Conservation (phyloP, 1,140 invertebrate species). For the Drosophila oshimai region DNA sequence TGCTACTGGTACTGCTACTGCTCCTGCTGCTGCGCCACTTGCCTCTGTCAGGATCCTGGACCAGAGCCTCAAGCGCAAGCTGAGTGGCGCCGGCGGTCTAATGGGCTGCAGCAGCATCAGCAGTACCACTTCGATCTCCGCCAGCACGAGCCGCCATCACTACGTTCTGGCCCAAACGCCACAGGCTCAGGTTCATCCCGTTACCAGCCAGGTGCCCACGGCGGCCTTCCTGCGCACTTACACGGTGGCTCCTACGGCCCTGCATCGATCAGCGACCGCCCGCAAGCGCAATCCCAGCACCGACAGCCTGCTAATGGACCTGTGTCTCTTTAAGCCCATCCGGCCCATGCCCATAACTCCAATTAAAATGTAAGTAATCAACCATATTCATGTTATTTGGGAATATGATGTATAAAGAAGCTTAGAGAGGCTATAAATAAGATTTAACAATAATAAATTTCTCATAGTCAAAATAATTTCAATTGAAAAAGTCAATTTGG, state of each 20-base stretch:
- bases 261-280: constrained; percentile 67
- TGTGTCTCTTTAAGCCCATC: constrained; percentile 86
- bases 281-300: constrained; percentile 83
- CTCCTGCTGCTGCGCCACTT: neutral
- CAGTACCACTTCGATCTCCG: constrained; percentile 6
- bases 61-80: constrained; percentile 51
- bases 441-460: no score
- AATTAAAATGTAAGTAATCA: constrained; percentile 67
- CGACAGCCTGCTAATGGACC: constrained; percentile 85
- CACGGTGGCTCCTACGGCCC: constrained; percentile 56
- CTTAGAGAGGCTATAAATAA: no score
- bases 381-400: neutral
- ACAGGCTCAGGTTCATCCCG: constrained; percentile 2
- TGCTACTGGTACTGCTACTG: no score
- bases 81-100: constrained; percentile 49
- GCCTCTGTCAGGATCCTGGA: constrained; percentile 1
- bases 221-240: constrained; percentile 50
- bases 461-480: no score
- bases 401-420: no score
- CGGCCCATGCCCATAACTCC: constrained; percentile 83
- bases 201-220: constrained; percentile 34
- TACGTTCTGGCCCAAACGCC: neutral
- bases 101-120: constrained; percentile 29
- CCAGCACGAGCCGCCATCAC: constrained; percentile 14
- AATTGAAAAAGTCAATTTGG: no score